Conservation (phyloP, 2,113 vertebrate genomes). For the Lynx canadensis region DNA sequence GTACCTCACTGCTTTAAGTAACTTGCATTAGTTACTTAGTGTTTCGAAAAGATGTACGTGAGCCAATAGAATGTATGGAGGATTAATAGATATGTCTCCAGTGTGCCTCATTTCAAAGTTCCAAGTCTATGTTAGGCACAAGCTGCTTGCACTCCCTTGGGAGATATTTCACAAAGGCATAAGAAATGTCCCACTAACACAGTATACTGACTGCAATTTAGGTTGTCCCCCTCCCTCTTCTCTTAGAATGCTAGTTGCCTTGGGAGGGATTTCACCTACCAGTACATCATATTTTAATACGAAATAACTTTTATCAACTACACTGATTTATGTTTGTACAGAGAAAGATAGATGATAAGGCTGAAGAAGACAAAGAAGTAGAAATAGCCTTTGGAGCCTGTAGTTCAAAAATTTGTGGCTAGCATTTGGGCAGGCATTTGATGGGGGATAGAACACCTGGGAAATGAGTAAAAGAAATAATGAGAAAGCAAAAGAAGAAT, state of each 20-base stretch:
- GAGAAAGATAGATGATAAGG: neutral
- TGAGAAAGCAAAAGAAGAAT: neutral
- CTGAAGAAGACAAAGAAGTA: neutral
- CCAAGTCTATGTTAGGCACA: neutral
- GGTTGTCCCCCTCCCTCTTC: neutral
- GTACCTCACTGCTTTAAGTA: constrained; percentile 48
- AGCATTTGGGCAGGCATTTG: neutral
- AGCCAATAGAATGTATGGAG: neutral
- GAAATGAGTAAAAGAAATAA: neutral
- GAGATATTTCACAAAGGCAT: neutral
- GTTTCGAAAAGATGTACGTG: neutral
- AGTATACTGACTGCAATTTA: neutral
- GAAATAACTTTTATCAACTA: neutral
- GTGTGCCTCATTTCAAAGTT: neutral
- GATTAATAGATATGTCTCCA: neutral
- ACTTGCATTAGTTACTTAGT: neutral
- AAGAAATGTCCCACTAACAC: neutral
- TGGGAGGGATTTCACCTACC: neutral
- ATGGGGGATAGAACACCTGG: neutral
- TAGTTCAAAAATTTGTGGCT: neutral
- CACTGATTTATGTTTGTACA: neutral
- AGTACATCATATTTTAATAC: neutral
- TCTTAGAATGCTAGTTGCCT: neutral
- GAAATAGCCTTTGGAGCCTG: neutral
- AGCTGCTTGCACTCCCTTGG: neutral